These are phyloP conservation scores for Hirundichthys speculiger DNA, from an alignment of 2,113 vertebrate genomes.

Conservation along the genomic window DNA sequence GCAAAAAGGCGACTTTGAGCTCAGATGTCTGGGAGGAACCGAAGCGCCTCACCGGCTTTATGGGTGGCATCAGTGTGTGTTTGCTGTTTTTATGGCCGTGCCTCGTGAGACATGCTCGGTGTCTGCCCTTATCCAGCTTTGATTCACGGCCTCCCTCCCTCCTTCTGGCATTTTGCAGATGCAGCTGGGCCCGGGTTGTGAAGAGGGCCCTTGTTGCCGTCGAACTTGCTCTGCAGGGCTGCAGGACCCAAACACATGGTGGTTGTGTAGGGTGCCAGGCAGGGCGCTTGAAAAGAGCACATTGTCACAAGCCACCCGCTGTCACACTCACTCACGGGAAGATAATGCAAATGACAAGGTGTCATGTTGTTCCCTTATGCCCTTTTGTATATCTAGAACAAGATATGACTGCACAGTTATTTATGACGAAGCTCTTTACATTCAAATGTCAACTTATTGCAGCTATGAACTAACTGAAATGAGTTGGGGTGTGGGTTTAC, in stretches of 20 bases:
- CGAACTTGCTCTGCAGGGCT: conserved; percentile 35
- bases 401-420: background rate
- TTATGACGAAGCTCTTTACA: no score
- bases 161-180: conserved; percentile 27
- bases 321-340: conserved; percentile 16
- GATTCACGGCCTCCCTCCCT: conserved; percentile 40
- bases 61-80: background rate
- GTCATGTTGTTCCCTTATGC: no score
- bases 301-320: conserved; percentile 43
- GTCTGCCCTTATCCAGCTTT: conserved; percentile 25
- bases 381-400: background rate
- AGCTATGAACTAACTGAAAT: no score
- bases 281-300: conserved; percentile 34
- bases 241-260: conserved; percentile 43
- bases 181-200: conserved; percentile 60
- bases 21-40: conserved; percentile 15
- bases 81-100: conserved; percentile 10
- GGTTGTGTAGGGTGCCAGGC: conserved; percentile 51
- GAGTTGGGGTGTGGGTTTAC: no score
- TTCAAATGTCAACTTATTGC: no score
- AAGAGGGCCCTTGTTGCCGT: conserved; percentile 66
- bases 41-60: conserved; percentile 1
- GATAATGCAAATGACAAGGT: conserved; percentile 14
- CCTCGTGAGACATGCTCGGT: conserved; percentile 18
- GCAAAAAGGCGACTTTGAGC: conserved; percentile 14